These are phyloP conservation scores for Trachelipus rathkii DNA, from an alignment of 1,140 invertebrate genomes.

Conservation along the genomic window DNA sequence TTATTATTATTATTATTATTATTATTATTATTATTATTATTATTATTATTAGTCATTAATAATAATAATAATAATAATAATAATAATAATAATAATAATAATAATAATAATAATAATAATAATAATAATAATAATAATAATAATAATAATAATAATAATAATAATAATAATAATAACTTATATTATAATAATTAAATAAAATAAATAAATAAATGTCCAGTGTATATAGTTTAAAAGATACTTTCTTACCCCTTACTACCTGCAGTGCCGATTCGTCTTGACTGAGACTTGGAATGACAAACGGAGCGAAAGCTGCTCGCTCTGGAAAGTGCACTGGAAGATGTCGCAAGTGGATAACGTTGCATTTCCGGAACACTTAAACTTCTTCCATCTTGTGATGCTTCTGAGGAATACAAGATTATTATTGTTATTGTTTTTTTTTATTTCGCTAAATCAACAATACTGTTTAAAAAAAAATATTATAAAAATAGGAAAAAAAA, in stretches of 20 bases:
- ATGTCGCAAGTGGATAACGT: neutral
- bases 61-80: too few species aligned
- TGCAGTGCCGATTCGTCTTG: conserved; percentile 30
- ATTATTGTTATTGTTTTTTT: too few species aligned
- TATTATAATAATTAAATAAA: neutral
- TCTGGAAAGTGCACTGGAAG: neutral
- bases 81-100: too few species aligned
- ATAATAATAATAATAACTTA: too few species aligned
- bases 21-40: too few species aligned
- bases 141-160: conserved; percentile 5
- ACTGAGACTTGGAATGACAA: conserved; percentile 22
- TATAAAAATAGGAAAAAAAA: too few species aligned
- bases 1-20: too few species aligned
- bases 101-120: too few species aligned
- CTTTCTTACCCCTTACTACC: conserved; percentile 41
- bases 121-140: conserved; percentile 2
- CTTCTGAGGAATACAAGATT: neutral
- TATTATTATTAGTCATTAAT: too few species aligned
- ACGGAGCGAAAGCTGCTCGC: conserved; percentile 17
- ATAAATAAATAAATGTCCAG: neutral
- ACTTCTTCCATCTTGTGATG: conserved; percentile 10
- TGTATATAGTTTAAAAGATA: neutral
- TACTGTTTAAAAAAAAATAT: too few species aligned
- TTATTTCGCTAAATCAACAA: too few species aligned
- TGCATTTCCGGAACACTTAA: conserved; percentile 30